Evolutionary conservation across 2,113 vertebrate genomes (phyloP).

Genomic region (Ptilonorhynchus violaceus): DNA sequence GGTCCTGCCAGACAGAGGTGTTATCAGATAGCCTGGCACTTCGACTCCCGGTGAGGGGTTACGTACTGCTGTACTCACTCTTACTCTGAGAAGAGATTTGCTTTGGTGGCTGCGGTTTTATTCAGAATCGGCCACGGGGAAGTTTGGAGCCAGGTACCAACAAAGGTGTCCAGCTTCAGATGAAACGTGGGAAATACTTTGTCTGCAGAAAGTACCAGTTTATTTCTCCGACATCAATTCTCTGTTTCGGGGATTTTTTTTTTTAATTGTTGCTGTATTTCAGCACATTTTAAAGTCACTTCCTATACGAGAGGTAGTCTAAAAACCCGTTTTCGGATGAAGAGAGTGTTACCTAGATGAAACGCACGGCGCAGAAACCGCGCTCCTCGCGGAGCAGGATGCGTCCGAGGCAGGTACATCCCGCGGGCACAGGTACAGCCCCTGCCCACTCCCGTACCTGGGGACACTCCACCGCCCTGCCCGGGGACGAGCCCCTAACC

Average conservation of each 20-base stretch:
- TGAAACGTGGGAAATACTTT: rapidly evolving
- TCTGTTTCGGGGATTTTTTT: neutral
- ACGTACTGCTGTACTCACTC: neutral
- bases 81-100: neutral
- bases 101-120: neutral
- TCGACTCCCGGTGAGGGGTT: rapidly evolving
- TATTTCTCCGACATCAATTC: neutral
- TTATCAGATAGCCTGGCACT: rapidly evolving
- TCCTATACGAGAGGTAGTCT: rapidly evolving
- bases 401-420: rapidly evolving
- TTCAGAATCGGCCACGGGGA: rapidly evolving
- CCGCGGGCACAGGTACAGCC: neutral
- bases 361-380: rapidly evolving
- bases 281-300: neutral
- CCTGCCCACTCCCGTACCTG: rapidly evolving
- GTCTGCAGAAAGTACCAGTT: neutral
- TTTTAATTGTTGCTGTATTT: neutral
- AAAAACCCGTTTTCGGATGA: neutral
- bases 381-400: rapidly evolving
- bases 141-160: neutral
- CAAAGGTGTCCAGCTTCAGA: neutral
- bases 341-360: neutral
- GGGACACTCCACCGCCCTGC: rapidly evolving
- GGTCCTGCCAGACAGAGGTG: too few species aligned
- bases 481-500: neutral